These are phyloP conservation scores for Psilanteris sp. DNA, from an alignment of 1,140 invertebrate species.

Conservation along the genomic window DNA sequence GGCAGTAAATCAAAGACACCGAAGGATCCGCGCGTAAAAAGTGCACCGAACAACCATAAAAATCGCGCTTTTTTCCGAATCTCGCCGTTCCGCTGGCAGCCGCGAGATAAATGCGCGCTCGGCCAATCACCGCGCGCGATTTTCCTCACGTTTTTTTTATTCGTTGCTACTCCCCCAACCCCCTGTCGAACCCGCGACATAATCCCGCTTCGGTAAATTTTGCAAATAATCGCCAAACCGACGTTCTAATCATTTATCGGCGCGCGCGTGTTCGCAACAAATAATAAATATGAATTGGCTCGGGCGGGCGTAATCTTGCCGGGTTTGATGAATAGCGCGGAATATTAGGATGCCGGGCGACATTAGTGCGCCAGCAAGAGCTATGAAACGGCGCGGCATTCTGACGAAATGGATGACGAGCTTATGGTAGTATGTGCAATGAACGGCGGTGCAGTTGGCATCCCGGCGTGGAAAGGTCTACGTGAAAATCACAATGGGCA, in stretches of 20 bases:
- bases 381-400: conserved; percentile 57
- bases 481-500: conserved; percentile 62
- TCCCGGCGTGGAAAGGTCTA: conserved; percentile 62
- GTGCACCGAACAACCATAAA: too few species aligned
- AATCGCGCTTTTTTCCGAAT: too few species aligned
- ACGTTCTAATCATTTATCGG: background rate
- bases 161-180: too few species aligned
- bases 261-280: conserved; percentile 4
- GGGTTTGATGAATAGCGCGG: conserved; percentile 40
- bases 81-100: too few species aligned
- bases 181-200: too few species aligned
- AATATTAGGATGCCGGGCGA: conserved; percentile 50
- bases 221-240: too few species aligned
- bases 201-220: too few species aligned
- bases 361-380: conserved; percentile 47
- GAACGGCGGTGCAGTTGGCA: conserved; percentile 63
- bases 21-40: too few species aligned
- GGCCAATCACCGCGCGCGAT: too few species aligned
- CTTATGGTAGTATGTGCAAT: conserved; percentile 55
- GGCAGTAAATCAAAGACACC: too few species aligned
- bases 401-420: conserved; percentile 59
- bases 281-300: conserved; percentile 16
- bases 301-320: conserved; percentile 21
- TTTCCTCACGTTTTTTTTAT: too few species aligned
- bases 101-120: too few species aligned